Base-by-base conservation (phyloP, 2,113 vertebrate genomes). In the Sakesphorus luctuosus region DNA sequence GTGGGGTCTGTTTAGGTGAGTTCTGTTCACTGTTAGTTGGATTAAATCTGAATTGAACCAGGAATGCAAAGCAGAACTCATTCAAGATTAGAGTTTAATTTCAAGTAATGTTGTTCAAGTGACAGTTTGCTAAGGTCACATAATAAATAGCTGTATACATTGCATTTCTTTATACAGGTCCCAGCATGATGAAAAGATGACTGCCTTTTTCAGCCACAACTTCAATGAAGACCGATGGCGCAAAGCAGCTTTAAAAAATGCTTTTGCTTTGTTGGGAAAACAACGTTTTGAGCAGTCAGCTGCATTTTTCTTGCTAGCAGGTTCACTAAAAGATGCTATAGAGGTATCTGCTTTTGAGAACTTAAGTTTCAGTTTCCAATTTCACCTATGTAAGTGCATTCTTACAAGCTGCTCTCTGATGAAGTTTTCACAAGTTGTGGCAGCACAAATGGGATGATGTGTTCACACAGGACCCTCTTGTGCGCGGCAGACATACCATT, bases 221-320 rank as follows among this genome's bases (percentile, higher is more conserved):
- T 99, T 99, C 98, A 98, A 62, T 69, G 99, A 99, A 98, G 99
- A 99, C 65, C 98, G 99, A 77, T 99, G 99, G 99, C 98, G 99
- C 73, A 99, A 99, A 97, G 99, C 99, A 35, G 99, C 99, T 85
- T 97, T 99, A 96, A 99, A 99, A 97, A 99, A 99, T 36, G 99
- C 99, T 72, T 99, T 99, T 96, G 98, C 99, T 82, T 97, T 99
- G 97, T 98, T 99, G 97, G 99, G 99, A 76, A 99, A 99, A 96
- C 99, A 99, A 89, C 99, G 99, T 82, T 99, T 99, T 96, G 99
- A 99, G 94, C 99, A 99, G 68, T 99, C 99, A 2, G 99, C 99
- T 63, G 99, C 99, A 29, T 99, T 99, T 97, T 99, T 99, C 97
- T 98, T 99, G 58, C 98, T 99, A 81, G 99, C 99, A 76, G 99